These are phyloP conservation scores for Venustoraphidia nigricollis DNA, from an alignment of 2,888 invertebrate genomes.

Conservation along the genomic window DNA sequence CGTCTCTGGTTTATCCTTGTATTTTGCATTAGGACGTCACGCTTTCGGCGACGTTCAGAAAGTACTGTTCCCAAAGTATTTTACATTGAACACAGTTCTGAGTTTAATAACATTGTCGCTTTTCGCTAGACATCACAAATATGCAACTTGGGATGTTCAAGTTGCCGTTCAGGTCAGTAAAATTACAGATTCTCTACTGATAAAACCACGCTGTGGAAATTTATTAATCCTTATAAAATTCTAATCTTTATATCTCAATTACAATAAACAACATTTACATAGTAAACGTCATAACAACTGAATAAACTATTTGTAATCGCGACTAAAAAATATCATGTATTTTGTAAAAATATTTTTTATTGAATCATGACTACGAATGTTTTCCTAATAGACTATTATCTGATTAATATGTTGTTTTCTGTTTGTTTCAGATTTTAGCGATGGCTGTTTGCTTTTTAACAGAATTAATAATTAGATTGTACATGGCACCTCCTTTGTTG, in stretches of 20 bases:
- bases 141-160: conserved; percentile 29
- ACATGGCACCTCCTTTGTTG: conserved; percentile 59
- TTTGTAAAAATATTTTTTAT: not conserved
- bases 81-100: conserved; percentile 58
- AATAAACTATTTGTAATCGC: too few relatives aligned
- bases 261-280: too few relatives aligned
- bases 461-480: conserved; percentile 61
- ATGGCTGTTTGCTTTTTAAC: conserved; percentile 52
- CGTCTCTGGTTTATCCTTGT: conserved; percentile 72
- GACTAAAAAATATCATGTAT: not conserved
- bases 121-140: conserved; percentile 48
- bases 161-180: conserved; percentile 34
- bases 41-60: conserved; percentile 79
- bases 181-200: not conserved
- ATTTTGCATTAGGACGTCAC: conserved; percentile 72
- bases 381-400: not conserved
- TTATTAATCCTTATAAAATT: conserved; percentile 33
- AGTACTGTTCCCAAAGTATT: conserved; percentile 75
- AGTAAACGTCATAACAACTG: too few relatives aligned
- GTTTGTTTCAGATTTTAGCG: conserved; percentile 42
- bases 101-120: conserved; percentile 58
- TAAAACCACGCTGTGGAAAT: conserved; percentile 19
- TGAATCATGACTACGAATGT: conserved; percentile 1
- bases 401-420: conserved; percentile 7
- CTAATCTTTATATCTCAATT: conserved; percentile 14